Conservation (phyloP, 2,797 vertebrate species). For the Anas bernieri region DNA sequence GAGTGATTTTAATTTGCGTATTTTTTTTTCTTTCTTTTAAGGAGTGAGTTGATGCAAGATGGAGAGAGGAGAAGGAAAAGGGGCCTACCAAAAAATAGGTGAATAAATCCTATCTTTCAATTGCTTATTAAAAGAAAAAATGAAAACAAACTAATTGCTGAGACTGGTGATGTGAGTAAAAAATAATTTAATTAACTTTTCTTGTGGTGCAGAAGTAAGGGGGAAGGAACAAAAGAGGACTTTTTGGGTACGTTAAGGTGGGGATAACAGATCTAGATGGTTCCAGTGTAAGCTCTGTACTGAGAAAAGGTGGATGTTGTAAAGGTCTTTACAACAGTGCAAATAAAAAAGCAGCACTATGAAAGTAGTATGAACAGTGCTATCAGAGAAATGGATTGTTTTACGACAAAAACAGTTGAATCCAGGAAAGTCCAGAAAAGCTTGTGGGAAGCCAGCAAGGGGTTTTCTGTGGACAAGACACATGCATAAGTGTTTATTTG, state of each 20-base stretch:
- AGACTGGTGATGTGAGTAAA: not conserved
- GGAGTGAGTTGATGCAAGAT: not conserved
- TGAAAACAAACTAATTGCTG: not conserved
- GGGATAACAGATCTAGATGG: not conserved
- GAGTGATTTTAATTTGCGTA: not conserved
- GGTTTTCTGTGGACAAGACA: not conserved
- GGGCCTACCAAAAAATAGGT: not conserved
- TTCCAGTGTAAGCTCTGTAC: not conserved
- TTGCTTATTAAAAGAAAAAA: not conserved
- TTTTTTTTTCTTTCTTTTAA: not conserved
- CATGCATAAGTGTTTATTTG: not conserved
- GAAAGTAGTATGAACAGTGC: not conserved
- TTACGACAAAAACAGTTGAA: not conserved
- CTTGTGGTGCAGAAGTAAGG: not conserved
- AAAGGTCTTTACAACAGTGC: not conserved
- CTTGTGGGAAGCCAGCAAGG: not conserved
- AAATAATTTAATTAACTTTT: constrained; percentile 13
- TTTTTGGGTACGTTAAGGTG: not conserved
- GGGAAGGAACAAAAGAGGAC: not conserved
- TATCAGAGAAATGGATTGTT: not conserved
- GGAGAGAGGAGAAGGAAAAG: not conserved
- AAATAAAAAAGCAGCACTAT: not conserved
- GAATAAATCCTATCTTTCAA: not conserved
- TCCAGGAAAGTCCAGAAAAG: not conserved
- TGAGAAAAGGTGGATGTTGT: not conserved